phyloP scores from a whole-genome alignment of 2,113 vertebrate species.

The Lepus americanus region DNA sequence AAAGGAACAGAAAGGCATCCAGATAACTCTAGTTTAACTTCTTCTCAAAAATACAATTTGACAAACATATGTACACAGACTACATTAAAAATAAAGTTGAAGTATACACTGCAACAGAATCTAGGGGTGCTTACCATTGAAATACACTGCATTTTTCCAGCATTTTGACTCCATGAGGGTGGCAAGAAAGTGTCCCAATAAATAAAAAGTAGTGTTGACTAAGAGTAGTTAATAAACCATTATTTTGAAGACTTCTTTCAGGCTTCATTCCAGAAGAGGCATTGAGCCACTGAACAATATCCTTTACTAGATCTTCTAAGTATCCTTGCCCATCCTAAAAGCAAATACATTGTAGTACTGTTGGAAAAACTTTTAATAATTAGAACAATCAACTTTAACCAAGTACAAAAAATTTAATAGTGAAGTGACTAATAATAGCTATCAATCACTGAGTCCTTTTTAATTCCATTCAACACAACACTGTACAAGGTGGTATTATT shows the following conservation, averaged over 20 bases:
- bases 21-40: not conserved
- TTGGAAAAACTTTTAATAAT: slow-evolving; percentile 18
- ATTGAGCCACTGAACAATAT: slow-evolving; percentile 97
- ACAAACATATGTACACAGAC: not conserved
- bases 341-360: slow-evolving; percentile 26
- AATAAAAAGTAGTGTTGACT: slow-evolving; percentile 99
- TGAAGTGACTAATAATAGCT: slow-evolving; percentile 9
- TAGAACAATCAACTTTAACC: slow-evolving; percentile 45
- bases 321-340: slow-evolving; percentile 96
- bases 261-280: slow-evolving; percentile 95
- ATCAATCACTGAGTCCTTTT: not conserved
- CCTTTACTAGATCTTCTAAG: slow-evolving; percentile 96
- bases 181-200: slow-evolving; percentile 97
- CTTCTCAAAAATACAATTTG: not conserved
- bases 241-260: slow-evolving; percentile 96
- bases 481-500: not conserved
- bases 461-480: not conserved
- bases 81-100: slow-evolving; percentile 54
- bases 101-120: not conserved
- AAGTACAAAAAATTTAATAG: slow-evolving; percentile 33
- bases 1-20: not conserved
- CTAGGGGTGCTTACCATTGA: slow-evolving; percentile 92
- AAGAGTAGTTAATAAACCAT: slow-evolving; percentile 96
- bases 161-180: slow-evolving; percentile 97
- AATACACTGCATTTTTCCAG: slow-evolving; percentile 99